Percentiles rank a stretch among this genome's conserved stretches.
These are phyloP conservation scores for Ochropleura plecta DNA, from an alignment of 2,888 invertebrate species.

Conservation along the genomic window DNA sequence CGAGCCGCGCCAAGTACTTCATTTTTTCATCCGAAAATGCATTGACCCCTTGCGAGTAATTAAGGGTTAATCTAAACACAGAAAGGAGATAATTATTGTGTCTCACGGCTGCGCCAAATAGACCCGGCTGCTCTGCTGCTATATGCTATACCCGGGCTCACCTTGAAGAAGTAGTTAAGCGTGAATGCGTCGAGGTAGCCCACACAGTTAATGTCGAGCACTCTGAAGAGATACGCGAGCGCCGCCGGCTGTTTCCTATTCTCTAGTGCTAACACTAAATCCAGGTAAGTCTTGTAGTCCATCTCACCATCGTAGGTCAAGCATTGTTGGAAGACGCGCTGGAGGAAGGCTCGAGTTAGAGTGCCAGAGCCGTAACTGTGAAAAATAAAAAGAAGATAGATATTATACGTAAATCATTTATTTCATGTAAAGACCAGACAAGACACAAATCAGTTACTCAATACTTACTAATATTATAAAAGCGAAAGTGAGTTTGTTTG, in stretches of 20 bases:
- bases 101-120: too few relatives aligned
- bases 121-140: too few relatives aligned
- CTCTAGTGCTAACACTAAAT: slow-evolving; percentile 98
- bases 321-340: slow-evolving; percentile 98
- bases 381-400: neutral
- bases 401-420: neutral
- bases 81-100: too few relatives aligned
- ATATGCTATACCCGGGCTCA: slow-evolving; percentile 69
- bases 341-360: slow-evolving; percentile 96
- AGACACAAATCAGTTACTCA: too few relatives aligned
- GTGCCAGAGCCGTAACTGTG: slow-evolving; percentile 96
- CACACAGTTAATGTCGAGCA: slow-evolving; percentile 96
- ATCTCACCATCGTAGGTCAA: slow-evolving; percentile 98
- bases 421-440: too few relatives aligned
- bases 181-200: slow-evolving; percentile 97
- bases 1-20: too few relatives aligned
- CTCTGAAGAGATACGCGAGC: slow-evolving; percentile 96
- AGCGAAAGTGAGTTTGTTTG: too few relatives aligned
- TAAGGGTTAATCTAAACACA: too few relatives aligned
- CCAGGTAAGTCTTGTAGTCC: slow-evolving; percentile 99
- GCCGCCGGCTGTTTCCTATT: slow-evolving; percentile 98
- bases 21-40: too few relatives aligned
- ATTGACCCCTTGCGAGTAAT: too few relatives aligned
- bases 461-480: too few relatives aligned
- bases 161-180: slow-evolving; percentile 97